Evolutionary conservation across 2,113 vertebrate species (phyloP).

Genomic region (Podiceps cristatus): DNA sequence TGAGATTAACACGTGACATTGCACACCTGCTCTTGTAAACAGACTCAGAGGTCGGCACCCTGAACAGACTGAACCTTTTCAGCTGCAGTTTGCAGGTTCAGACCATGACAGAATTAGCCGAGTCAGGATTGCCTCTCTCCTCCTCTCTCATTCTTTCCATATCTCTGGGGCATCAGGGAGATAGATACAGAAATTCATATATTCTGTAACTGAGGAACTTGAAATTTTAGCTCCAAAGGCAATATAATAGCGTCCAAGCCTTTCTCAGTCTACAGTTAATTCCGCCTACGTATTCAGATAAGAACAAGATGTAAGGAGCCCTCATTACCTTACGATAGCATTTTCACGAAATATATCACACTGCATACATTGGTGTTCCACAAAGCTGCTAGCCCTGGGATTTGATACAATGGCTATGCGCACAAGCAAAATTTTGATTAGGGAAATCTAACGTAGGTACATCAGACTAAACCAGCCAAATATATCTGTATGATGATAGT

Average conservation of each 20-base stretch:
- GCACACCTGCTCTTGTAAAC: background rate
- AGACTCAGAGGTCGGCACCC: background rate
- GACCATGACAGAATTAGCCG: background rate
- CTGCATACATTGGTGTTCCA: background rate
- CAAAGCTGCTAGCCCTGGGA: background rate
- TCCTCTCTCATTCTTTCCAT: accelerated
- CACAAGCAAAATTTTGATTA: background rate
- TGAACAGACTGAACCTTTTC: background rate
- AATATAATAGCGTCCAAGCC: background rate
- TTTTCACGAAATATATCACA: background rate
- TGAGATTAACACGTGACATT: background rate
- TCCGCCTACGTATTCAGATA: background rate
- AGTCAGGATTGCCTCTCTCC: background rate
- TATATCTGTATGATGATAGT: background rate
- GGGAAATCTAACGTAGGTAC: background rate
- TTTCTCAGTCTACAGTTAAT: background rate
- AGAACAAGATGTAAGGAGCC: background rate
- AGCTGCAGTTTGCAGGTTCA: background rate
- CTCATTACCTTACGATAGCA: background rate
- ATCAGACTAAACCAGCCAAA: background rate
- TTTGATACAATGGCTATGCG: background rate
- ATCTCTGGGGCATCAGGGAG: background rate
- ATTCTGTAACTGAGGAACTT: background rate
- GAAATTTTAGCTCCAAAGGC: background rate
- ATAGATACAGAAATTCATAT: background rate